Percentiles rank a stretch among this genome's conserved stretches.
Evolutionary conservation across 1,140 invertebrate genomes (phyloP).

Genomic region (Meloidogyne hapla): DNA sequence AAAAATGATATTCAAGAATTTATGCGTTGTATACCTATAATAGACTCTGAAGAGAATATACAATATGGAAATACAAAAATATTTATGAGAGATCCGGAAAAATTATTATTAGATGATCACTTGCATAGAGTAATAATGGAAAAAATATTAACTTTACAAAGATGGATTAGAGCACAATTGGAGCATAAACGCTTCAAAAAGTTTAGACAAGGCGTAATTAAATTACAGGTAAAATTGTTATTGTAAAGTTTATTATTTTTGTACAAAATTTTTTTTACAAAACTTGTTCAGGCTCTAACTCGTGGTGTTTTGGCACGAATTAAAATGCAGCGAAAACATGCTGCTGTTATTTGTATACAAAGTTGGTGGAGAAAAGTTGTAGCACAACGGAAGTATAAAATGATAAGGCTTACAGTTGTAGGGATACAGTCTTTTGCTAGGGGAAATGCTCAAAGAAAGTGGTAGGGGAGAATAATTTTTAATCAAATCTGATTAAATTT

Average conservation of each 20-base stretch:
- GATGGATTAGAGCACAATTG: constrained; percentile 82
- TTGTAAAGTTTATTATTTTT: not conserved
- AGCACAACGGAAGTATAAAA: constrained; percentile 72
- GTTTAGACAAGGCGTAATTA: constrained; percentile 74
- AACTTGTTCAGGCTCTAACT: constrained; percentile 65
- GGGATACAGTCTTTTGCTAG: constrained; percentile 71
- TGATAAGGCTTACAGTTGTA: constrained; percentile 70
- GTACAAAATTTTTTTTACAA: not conserved
- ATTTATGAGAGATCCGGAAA: constrained; percentile 88
- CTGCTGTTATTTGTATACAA: constrained; percentile 76
- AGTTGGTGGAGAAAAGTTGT: constrained; percentile 74
- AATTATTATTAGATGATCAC: constrained; percentile 83
- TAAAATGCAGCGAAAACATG: constrained; percentile 65
- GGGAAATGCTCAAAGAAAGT: constrained; percentile 49
- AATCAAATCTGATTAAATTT: not conserved
- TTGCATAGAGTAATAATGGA: constrained; percentile 84
- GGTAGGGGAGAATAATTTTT: constrained; percentile 13
- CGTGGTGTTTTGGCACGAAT: constrained; percentile 64
- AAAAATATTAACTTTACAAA: constrained; percentile 83
- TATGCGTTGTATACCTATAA: constrained; percentile 70
- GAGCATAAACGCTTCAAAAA: constrained; percentile 77
- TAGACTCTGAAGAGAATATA: constrained; percentile 79
- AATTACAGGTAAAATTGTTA: constrained; percentile 71
- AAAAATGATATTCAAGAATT: constrained; percentile 56
- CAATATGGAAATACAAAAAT: constrained; percentile 86